These are phyloP conservation scores for Tenthredo distinguenda DNA, from an alignment of 2,888 invertebrate species.

Conservation along the genomic window DNA sequence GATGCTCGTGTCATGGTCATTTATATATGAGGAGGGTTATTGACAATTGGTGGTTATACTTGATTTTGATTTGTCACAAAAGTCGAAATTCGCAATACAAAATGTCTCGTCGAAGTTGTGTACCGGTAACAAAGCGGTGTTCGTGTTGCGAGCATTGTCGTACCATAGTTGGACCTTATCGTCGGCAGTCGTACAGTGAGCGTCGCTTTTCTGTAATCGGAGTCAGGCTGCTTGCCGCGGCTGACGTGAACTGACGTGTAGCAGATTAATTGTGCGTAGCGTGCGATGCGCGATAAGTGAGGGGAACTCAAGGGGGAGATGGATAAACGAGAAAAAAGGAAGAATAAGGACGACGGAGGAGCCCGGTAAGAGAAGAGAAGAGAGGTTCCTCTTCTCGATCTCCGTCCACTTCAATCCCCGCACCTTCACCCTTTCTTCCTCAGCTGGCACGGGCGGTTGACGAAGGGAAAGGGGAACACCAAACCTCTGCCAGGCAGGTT, in stretches of 20 bases:
- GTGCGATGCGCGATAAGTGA: conserved; percentile 50
- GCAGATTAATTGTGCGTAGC: conserved; percentile 53
- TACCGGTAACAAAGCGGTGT: conserved; percentile 32
- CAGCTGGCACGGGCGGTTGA: conserved; percentile 51
- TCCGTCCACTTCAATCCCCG: conserved; percentile 28
- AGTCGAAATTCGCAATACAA: not conserved
- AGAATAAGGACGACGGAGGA: conserved; percentile 58
- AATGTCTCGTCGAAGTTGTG: not conserved
- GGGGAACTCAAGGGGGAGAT: conserved; percentile 47
- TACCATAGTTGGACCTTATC: conserved; percentile 40
- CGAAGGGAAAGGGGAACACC: conserved; percentile 45
- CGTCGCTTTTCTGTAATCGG: conserved; percentile 50
- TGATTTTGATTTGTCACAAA: conserved; percentile 14
- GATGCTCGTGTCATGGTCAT: not conserved
- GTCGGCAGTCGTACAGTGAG: conserved; percentile 40
- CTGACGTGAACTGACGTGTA: conserved; percentile 49
- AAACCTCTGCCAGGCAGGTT: conserved; percentile 73
- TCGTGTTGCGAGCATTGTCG: conserved; percentile 34
- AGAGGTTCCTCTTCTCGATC: conserved; percentile 55
- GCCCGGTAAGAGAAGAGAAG: conserved; percentile 58
- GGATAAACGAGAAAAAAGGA: conserved; percentile 54
- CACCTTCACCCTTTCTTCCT: not conserved
- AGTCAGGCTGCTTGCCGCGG: conserved; percentile 48
- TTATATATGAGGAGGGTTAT: not conserved
- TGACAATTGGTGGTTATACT: not conserved